Evolutionary conservation across 2,113 vertebrate genomes (phyloP).

Genomic region (Cygnus atratus): DNA sequence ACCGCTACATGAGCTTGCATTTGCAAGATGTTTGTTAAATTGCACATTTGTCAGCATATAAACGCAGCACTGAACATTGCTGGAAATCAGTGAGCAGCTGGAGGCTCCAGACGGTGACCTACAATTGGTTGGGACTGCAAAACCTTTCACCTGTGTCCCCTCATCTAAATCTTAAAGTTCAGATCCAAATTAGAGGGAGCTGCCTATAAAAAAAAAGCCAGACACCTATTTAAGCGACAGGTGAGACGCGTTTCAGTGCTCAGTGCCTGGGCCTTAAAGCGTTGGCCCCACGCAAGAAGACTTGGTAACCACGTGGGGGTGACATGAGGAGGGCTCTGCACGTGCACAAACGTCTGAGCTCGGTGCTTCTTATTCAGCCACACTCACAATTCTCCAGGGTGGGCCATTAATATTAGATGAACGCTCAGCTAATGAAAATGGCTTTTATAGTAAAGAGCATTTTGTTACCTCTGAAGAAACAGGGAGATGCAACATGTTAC

Average conservation of each 20-base stretch:
- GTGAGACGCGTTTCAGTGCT: neutral
- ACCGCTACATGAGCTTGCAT: accelerated
- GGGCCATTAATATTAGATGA: neutral
- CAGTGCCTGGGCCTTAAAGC: neutral
- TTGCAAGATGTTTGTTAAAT: neutral
- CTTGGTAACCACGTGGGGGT: no score
- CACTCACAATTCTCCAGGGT: neutral
- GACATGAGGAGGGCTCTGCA: neutral
- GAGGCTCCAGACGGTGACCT: neutral
- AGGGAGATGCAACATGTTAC: neutral
- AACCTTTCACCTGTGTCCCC: neutral
- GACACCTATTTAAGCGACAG: no score
- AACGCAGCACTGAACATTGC: neutral
- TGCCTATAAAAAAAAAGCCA: neutral
- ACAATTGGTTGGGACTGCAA: neutral
- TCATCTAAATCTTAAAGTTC: neutral
- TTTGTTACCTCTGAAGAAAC: neutral
- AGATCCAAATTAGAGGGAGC: neutral
- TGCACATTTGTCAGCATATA: neutral
- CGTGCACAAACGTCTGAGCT: accelerated
- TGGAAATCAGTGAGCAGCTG: neutral
- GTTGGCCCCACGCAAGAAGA: neutral
- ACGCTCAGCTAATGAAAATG: neutral
- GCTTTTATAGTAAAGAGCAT: neutral
- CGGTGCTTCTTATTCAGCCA: neutral